phyloP scores from a whole-genome alignment of 2,888 invertebrate genomes.

The Margaritifera margaritifera region DNA sequence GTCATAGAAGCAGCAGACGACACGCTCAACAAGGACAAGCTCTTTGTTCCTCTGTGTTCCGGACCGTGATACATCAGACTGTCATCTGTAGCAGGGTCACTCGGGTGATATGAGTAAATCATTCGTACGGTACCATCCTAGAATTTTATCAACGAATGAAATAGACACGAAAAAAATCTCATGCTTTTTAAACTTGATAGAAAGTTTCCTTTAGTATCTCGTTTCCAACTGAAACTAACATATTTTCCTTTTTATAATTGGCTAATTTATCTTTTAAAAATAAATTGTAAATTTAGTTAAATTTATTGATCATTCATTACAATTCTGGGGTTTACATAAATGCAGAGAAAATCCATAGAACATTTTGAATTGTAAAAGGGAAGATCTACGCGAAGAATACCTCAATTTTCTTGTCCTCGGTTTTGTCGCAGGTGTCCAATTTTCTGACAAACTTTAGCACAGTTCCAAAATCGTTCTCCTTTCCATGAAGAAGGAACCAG shows the following conservation, averaged over 20 bases:
- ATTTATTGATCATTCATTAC: too few relatives aligned
- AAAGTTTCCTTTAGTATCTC: too few relatives aligned
- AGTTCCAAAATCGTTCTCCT: constrained; percentile 46
- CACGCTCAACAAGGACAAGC: constrained; percentile 24
- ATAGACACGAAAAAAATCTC: too few relatives aligned
- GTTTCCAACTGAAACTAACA: too few relatives aligned
- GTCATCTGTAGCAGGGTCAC: constrained; percentile 23
- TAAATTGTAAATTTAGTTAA: too few relatives aligned
- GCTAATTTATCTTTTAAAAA: too few relatives aligned
- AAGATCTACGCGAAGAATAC: constrained; percentile 14
- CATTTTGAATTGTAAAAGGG: too few relatives aligned
- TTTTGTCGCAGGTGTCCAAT: constrained; percentile 49
- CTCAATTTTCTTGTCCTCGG: constrained; percentile 43
- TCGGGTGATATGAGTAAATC: constrained; percentile 28
- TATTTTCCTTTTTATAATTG: too few relatives aligned
- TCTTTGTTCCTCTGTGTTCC: constrained; percentile 33
- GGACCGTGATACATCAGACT: constrained; percentile 23
- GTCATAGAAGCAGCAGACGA: constrained; percentile 4
- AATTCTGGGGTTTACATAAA: too few relatives aligned
- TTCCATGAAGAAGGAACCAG: constrained; percentile 41
- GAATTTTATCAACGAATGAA: background rate
- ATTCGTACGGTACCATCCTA: constrained; percentile 32
- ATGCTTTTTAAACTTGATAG: too few relatives aligned
- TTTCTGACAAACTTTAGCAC: constrained; percentile 48
- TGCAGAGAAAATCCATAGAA: too few relatives aligned